Evolutionary conservation across 1,140 invertebrate genomes (phyloP).

Genomic region (Drosophila setifemur): DNA sequence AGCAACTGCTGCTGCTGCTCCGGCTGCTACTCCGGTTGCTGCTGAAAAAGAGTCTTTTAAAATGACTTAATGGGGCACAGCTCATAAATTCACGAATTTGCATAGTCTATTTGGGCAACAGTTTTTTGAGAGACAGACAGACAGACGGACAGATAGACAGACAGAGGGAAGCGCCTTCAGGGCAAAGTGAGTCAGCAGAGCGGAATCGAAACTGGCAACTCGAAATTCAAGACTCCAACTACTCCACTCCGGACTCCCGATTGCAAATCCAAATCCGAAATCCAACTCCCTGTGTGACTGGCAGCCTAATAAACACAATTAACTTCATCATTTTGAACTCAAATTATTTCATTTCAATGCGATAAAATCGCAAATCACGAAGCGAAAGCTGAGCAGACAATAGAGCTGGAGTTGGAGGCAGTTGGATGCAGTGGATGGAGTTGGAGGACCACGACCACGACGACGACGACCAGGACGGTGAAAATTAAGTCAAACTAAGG

Average conservation of each 20-base stretch:
- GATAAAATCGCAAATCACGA: constrained; percentile 82
- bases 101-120: constrained; percentile 64
- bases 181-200: constrained; percentile 55
- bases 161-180: constrained; percentile 58
- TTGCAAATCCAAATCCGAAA: background rate
- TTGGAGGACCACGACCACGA: constrained; percentile 31
- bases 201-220: background rate
- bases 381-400: constrained; percentile 62
- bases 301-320: constrained; percentile 82
- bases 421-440: no score
- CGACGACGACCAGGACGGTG: constrained; percentile 47
- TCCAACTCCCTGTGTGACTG: constrained; percentile 59
- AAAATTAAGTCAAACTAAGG: constrained; percentile 81
- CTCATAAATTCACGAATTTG: constrained; percentile 82
- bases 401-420: no score
- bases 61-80: constrained; percentile 81
- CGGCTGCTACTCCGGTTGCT: constrained; percentile 38
- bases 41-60: constrained; percentile 65
- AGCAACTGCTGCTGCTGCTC: constrained; percentile 19
- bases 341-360: constrained; percentile 82
- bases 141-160: constrained; percentile 42
- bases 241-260: constrained; percentile 4
- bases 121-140: no score
- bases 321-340: constrained; percentile 82
- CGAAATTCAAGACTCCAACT: constrained; percentile 39